Base-by-base conservation (phyloP, 2,888 invertebrate genomes). In the Odontocerum albicorne region DNA sequence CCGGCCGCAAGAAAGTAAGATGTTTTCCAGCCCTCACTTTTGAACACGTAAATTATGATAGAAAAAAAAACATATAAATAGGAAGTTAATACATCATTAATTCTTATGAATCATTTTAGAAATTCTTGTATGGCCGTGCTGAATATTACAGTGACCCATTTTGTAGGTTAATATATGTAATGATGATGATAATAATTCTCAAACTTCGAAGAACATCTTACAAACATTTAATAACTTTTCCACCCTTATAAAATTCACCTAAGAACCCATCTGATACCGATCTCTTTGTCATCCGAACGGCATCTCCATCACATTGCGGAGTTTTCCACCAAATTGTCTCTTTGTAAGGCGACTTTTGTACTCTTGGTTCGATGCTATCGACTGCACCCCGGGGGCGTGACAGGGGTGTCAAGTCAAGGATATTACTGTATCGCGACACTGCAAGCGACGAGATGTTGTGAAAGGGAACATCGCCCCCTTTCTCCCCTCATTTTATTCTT, bases 391-490 rank as follows among this genome's bases (percentile, higher is more conserved):
- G 13, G 42, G 32, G 32, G 40, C 42, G 46, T 46, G 46, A 47
- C 42, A 32, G 47, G 46, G 47, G 47, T 54, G 40, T 54, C 47
- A 47, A 46, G 42, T 46, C 20, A 21, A 49, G 47, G 53, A 47
- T 54, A 54, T 33, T 55, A 55, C 55, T 58, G 58, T 58, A 58
- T 55, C 50, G 58, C 51, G 44, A 55, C 55, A 58, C 36, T 49
- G 57, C 57, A 58, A 54, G 57, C 57, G 57, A 50, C 57, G 57
- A 57, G 57, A 44, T 44, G 57, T 50, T 49, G 50, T 50, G 57
- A 57, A 45, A 51, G 40, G 49, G 54, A 55, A 53, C 55, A 49
- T 43, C 50, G 40, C 50, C 51, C 42, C 49, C 51, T 17, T 27
- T 27, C 27, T 27, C 10, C 27, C 10, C 27, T 27, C 27, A 16